Percentiles rank a stretch among this genome's conserved stretches.
Evolutionary conservation across 2,113 vertebrate species (phyloP).

Genomic region (Columba livia): DNA sequence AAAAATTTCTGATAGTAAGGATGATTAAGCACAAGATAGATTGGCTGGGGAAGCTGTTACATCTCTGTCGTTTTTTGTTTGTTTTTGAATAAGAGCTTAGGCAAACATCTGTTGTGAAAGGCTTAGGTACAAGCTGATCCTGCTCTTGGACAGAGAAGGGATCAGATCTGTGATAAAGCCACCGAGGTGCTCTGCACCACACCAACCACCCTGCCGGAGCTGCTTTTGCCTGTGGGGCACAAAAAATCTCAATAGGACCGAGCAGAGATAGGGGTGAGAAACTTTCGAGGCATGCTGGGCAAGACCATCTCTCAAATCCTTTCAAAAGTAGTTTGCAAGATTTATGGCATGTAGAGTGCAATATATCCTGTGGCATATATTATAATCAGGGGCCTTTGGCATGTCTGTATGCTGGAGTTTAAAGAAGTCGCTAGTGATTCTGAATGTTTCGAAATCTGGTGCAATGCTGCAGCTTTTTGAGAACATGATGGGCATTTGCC

Average conservation of each 20-base stretch:
- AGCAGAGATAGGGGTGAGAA: accelerated
- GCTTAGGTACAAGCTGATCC: constrained; percentile 15
- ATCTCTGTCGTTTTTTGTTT: not conserved
- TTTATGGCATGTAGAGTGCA: not conserved
- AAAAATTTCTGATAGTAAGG: not conserved
- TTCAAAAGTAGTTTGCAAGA: not conserved
- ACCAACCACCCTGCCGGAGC: not conserved
- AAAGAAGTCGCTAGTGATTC: not conserved
- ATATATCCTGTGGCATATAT: not conserved
- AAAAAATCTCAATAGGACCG: not conserved
- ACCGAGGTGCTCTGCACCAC: not conserved
- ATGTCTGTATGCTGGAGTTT: not conserved
- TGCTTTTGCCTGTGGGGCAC: not conserved
- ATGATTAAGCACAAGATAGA: constrained; percentile 18
- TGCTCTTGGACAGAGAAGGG: not conserved
- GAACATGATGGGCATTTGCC: accelerated
- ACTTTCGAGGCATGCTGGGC: not conserved
- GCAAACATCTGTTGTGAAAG: constrained; percentile 19
- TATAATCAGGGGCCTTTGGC: not conserved
- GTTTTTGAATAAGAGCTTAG: constrained; percentile 14
- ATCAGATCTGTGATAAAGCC: not conserved
- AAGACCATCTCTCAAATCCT: not conserved
- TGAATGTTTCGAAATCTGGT: not conserved
- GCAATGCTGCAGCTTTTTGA: not conserved
- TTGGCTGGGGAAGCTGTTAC: not conserved